Base-by-base conservation (phyloP, 2,797 vertebrate species). In the Pantherophis vulpinus region DNA sequence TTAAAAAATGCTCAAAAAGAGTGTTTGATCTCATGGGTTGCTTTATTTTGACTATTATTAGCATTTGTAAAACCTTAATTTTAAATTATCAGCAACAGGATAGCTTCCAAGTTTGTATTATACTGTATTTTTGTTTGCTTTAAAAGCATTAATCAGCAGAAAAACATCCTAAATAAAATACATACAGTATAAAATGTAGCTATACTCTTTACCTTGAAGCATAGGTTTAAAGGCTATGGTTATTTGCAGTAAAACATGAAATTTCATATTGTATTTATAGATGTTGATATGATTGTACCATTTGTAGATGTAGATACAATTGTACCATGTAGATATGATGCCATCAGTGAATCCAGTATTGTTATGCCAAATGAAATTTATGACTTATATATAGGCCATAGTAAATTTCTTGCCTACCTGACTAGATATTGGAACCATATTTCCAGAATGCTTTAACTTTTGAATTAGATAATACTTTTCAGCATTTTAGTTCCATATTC, bases 1-100 rank as follows among this genome's bases (percentile, higher is more conserved):
- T 96, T 92, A 87, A 93, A 94, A 95, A 95, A 94, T 93, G 88
- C 63, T 96, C 95, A 96, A 96, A 97, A 96, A 95, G 59, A 95
- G 94, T 95, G 97, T 93, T 93, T 95, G 95, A 93, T 95, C 63
- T 94, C 89, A 92, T 89, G 94, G 94, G 89, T 94, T 94, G 94
- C 92, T 90, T 87, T 93, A 95, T 96, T 97, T 96, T 93, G 88
- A 61, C 59, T 25, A 47, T 66, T 70, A 93, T 37, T 91, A 90
- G 54, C 90, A 74, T 86, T 96, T 96, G 79, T 70, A 92, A 63
- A 92, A 23, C 70, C 94, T 91, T 95, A 96, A 91, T 96, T 96
- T 96, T 8, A 13, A 95, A 91, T 70, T 93, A 54, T 91, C 95
- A 95, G 89, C 51, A 94, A 89, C 89, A 88, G 94, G 94, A 95